These are phyloP conservation scores for Caenorhabditis panamensis DNA, from an alignment of 2,888 invertebrate species.

Conservation along the genomic window DNA sequence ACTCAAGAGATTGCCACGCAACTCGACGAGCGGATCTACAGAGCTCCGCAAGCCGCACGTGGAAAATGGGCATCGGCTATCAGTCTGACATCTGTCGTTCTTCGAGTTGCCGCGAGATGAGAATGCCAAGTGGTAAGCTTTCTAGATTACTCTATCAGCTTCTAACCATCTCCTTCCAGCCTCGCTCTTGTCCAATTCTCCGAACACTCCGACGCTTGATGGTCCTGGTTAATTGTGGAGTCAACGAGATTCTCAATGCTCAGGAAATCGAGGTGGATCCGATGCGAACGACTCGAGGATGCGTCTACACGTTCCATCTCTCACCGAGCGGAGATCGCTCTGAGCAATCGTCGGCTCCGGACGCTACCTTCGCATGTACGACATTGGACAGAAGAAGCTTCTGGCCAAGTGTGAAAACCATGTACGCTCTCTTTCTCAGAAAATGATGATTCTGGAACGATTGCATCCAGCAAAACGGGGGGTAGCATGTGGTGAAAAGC, in stretches of 20 bases:
- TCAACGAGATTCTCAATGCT: constrained; percentile 92
- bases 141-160: not conserved
- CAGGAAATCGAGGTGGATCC: constrained; percentile 8
- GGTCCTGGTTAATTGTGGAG: constrained; percentile 91
- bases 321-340: constrained; percentile 87
- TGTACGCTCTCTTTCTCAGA: constrained; percentile 81
- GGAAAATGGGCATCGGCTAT: constrained; percentile 95
- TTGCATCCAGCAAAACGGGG: not conserved
- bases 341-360: constrained; percentile 95
- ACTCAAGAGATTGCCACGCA: constrained; percentile 95
- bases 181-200: constrained; percentile 89
- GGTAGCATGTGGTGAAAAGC: constrained; percentile 38
- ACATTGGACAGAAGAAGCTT: constrained; percentile 95
- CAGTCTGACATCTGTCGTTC: constrained; percentile 89
- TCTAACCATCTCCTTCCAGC: constrained; percentile 60
- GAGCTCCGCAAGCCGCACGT: constrained; percentile 96
- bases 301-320: constrained; percentile 80
- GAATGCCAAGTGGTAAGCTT: constrained; percentile 89
- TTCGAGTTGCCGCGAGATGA: constrained; percentile 95
- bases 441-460: not conserved
- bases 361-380: constrained; percentile 92
- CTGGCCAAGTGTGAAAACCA: constrained; percentile 98
- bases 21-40: constrained; percentile 93
- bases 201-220: constrained; percentile 85
- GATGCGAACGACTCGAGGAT: constrained; percentile 71